A percentile compares a stretch with the other conserved stretches of the same genome.
phyloP scores from a whole-genome alignment of 2,888 invertebrate genomes.

The Tetragonula carbonaria region DNA sequence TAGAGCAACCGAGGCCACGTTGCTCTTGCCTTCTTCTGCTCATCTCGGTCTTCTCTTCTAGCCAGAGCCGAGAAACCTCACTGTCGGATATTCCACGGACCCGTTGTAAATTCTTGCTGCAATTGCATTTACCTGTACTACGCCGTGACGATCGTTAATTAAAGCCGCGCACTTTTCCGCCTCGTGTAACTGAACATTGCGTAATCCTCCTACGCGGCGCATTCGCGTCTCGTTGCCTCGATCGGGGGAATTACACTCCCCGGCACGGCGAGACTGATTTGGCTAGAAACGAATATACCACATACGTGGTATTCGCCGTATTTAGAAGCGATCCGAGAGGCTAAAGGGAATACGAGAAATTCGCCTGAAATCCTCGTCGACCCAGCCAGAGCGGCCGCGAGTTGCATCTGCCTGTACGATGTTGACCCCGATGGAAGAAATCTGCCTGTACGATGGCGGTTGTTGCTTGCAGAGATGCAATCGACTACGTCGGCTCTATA shows the following conservation, averaged over 20 bases:
- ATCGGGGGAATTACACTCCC: constrained; percentile 39
- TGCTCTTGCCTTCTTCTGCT: background rate
- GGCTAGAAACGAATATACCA: background rate
- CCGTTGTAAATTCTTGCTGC: constrained; percentile 64
- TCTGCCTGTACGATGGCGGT: constrained; percentile 4
- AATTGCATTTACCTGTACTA: constrained; percentile 65
- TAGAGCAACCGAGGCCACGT: constrained; percentile 56
- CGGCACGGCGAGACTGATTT: constrained; percentile 28
- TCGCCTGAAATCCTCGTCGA: background rate
- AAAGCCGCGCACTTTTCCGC: constrained; percentile 54
- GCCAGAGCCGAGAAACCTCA: constrained; percentile 32
- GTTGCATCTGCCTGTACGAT: constrained; percentile 32
- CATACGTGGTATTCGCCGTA: constrained; percentile 23
- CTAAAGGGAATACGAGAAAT: constrained; percentile 26
- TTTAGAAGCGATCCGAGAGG: constrained; percentile 23
- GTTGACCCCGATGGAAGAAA: constrained; percentile 50
- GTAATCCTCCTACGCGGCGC: constrained; percentile 56
- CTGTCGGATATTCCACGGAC: constrained; percentile 55
- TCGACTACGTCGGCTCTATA: no score
- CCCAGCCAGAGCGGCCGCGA: background rate
- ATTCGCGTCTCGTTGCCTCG: constrained; percentile 17
- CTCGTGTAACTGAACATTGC: constrained; percentile 48
- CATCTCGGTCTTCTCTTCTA: background rate
- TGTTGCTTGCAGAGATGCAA: no score
- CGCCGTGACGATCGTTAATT: constrained; percentile 64